These are phyloP conservation scores for Operophtera brumata DNA, from an alignment of 2,888 invertebrate genomes.

Conservation along the genomic window DNA sequence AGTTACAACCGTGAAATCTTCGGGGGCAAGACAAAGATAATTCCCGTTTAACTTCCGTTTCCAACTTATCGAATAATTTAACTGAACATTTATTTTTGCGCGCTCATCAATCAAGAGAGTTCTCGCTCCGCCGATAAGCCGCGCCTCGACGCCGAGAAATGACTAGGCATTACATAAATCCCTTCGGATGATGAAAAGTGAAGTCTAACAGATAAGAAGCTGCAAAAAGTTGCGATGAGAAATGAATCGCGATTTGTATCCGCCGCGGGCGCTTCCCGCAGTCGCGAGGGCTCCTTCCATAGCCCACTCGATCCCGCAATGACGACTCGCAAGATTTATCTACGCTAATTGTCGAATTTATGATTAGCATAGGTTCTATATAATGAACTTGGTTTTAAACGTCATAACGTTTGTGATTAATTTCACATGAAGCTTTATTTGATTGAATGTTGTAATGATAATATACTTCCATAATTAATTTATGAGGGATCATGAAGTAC, in stretches of 20 bases:
- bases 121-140: slow-evolving; percentile 77
- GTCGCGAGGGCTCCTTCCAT: slow-evolving; percentile 17
- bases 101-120: slow-evolving; percentile 81
- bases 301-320: slow-evolving; percentile 11
- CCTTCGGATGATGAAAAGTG: slow-evolving; percentile 82
- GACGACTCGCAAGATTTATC: slow-evolving; percentile 14
- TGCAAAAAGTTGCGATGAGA: slow-evolving; percentile 82
- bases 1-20: slow-evolving; percentile 77
- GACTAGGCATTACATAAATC: slow-evolving; percentile 83
- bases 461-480: no score
- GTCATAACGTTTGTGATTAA: no score
- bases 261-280: slow-evolving; percentile 60
- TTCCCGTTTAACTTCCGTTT: slow-evolving; percentile 82
- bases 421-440: no score
- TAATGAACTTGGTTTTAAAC: not conserved
- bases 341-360: not conserved
- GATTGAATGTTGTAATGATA: no score
- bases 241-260: slow-evolving; percentile 82
- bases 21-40: slow-evolving; percentile 80
- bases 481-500: no score
- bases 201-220: slow-evolving; percentile 82
- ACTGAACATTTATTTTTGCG: slow-evolving; percentile 82
- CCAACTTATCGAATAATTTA: slow-evolving; percentile 83
- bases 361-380: not conserved
- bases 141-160: slow-evolving; percentile 81